phyloP scores from a whole-genome alignment of 2,797 vertebrate species.

The Diglossa cyanea region DNA sequence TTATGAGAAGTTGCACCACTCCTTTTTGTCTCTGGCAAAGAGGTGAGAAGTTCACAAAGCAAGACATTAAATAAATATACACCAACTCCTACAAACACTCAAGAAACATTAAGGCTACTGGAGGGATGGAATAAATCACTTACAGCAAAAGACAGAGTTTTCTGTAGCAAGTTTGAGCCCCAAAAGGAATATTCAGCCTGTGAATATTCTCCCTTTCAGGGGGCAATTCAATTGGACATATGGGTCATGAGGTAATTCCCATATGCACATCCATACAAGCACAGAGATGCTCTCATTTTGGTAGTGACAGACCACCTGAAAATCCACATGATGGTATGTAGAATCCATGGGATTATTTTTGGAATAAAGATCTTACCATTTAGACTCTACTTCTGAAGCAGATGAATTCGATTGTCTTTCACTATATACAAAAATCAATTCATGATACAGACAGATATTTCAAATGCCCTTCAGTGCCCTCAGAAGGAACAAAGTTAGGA shows the following conservation, averaged over 20 bases:
- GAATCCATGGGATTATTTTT: not conserved
- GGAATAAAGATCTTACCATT: not conserved
- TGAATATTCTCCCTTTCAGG: not conserved
- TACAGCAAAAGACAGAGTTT: not conserved
- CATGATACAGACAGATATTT: slow-evolving; percentile 51
- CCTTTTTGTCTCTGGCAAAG: not conserved
- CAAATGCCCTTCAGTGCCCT: slow-evolving; percentile 23
- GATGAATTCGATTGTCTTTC: not conserved
- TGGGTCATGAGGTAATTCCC: fast-evolving
- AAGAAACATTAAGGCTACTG: not conserved
- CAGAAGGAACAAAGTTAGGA: slow-evolving; percentile 38
- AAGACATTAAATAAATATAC: not conserved
- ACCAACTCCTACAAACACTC: not conserved
- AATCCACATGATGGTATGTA: not conserved
- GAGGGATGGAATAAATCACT: not conserved
- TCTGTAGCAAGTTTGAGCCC: not conserved
- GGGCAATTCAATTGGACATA: not conserved
- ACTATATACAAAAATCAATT: slow-evolving; percentile 39
- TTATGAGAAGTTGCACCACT: not conserved
- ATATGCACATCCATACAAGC: not conserved
- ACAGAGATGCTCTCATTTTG: not conserved
- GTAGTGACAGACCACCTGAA: not conserved
- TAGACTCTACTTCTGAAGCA: not conserved
- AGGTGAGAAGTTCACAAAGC: not conserved
- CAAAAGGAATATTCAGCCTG: not conserved